Evolutionary conservation across 2,888 invertebrate species (phyloP), one percentile per base, ranked within the genome.

Genomic region (Oligia fasciuncula): DNA sequence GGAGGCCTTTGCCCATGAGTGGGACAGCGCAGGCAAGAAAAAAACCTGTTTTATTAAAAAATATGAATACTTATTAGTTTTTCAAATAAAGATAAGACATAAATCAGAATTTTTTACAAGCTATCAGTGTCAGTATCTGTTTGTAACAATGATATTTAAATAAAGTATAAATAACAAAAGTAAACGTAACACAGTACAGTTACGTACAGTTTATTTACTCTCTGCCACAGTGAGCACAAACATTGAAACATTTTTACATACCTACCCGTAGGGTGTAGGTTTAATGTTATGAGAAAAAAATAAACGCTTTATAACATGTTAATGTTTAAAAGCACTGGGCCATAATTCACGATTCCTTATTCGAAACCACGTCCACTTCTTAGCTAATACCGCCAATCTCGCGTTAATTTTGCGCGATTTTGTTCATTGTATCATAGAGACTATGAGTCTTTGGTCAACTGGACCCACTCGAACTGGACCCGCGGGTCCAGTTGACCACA

Each of bases 201-300:
- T 51, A 51, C 51, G 51, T 11, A n/a, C 49, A 43, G 43, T 51
- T 43, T 62, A 51, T 77, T 62, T 60, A 62, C 19, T 35, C 5
- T 68, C 19, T 46, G n/a, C 14, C 19, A 51, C 62, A 51, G 43
- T 46, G 51, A 78, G 11, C 14, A 51, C 62, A 68, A 62, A 78
- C 40, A 68, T 51, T 68, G 29, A 51, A 77, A 68, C n/a, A 35
- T 77, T 54, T 78, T 69, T 23, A 65, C 35, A 69, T 79, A 65
- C 51, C 19, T 51, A n/a, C 19, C 54, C 62, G 19, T 54, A n/a
- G 63, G 54, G 43, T 51, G 60, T 68, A 29, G 4, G 2, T 66
- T 35, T 19, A 46, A 77, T 43, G 43, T n/a, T 63, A 69, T 46
- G 51, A 69, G 35, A 63, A 54, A 54, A 54, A 77, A 68, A 54